These are phyloP conservation scores for Zaprionus davidi DNA, from an alignment of 1,140 invertebrate genomes.

Conservation along the genomic window DNA sequence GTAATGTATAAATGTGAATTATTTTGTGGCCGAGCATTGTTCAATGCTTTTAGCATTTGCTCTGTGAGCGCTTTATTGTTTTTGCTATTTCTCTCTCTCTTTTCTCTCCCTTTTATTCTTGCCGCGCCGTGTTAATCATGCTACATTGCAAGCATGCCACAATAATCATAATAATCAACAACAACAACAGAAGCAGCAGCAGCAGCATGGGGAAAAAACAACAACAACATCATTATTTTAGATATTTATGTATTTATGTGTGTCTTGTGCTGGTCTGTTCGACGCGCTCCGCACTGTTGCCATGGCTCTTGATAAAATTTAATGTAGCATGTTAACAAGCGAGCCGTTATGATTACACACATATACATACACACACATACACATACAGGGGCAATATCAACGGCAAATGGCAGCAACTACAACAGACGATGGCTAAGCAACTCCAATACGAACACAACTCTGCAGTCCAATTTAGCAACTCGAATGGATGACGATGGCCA, in stretches of 20 bases:
- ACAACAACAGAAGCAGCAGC: constrained; percentile 37
- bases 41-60: constrained; percentile 66
- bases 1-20: constrained; percentile 59
- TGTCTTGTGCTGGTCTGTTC: constrained; percentile 12
- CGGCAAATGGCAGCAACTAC: constrained; percentile 46
- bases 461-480: constrained; percentile 79
- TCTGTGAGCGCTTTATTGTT: constrained; percentile 17
- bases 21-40: constrained; percentile 54
- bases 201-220: constrained; percentile 4
- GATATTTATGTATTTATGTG: constrained; percentile 67
- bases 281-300: constrained; percentile 45
- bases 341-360: constrained; percentile 78
- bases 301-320: constrained; percentile 82
- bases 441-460: constrained; percentile 70
- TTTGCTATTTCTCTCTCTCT: neutral
- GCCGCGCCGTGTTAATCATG: constrained; percentile 69
- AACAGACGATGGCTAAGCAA: constrained; percentile 57
- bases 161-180: constrained; percentile 77
- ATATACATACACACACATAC: constrained; percentile 56
- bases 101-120: neutral
- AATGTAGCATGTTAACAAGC: constrained; percentile 83
- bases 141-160: constrained; percentile 73
- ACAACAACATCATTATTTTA: constrained; percentile 78
- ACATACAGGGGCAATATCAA: constrained; percentile 29
- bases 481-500: constrained; percentile 46